A percentile compares a stretch with the other conserved stretches of the same genome.
Evolutionary conservation across 2,797 vertebrate genomes (phyloP).

Genomic region (Anolis apletophallus): DNA sequence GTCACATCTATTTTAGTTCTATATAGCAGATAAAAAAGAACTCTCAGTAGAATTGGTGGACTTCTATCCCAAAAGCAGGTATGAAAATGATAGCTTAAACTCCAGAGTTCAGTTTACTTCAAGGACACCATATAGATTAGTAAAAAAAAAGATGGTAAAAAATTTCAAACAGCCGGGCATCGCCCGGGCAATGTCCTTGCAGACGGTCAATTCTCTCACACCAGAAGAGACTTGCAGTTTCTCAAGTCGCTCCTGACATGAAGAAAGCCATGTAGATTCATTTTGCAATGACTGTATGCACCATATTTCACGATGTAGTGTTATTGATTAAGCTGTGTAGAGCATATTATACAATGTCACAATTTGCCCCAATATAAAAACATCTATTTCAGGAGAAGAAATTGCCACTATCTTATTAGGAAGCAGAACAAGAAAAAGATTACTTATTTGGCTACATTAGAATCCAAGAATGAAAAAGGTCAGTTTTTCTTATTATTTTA

Average conservation of each 20-base stretch:
- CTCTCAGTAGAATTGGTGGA: slow-evolving; percentile 12
- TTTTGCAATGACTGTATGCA: not conserved
- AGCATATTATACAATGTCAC: not conserved
- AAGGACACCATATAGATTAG: not conserved
- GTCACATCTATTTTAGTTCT: not conserved
- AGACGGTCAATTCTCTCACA: no score
- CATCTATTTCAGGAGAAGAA: no score
- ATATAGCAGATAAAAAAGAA: not conserved
- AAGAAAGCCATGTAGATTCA: slow-evolving; percentile 26
- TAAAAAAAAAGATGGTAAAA: no score
- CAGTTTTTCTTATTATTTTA: no score
- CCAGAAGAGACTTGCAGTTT: no score
- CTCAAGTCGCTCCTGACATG: no score
- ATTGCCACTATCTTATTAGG: not conserved
- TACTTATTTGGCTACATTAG: no score
- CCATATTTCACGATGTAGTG: not conserved
- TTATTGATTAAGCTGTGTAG: not conserved
- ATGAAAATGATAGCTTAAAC: not conserved
- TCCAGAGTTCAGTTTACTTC: not conserved
- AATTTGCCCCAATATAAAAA: not conserved
- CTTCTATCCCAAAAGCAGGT: rapidly evolving
- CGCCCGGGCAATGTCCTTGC: no score
- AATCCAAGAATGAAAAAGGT: no score
- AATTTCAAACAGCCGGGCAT: no score
- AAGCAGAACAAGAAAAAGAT: no score